Conservation (phyloP, 2,888 invertebrate genomes). For the Lithodes maja region DNA sequence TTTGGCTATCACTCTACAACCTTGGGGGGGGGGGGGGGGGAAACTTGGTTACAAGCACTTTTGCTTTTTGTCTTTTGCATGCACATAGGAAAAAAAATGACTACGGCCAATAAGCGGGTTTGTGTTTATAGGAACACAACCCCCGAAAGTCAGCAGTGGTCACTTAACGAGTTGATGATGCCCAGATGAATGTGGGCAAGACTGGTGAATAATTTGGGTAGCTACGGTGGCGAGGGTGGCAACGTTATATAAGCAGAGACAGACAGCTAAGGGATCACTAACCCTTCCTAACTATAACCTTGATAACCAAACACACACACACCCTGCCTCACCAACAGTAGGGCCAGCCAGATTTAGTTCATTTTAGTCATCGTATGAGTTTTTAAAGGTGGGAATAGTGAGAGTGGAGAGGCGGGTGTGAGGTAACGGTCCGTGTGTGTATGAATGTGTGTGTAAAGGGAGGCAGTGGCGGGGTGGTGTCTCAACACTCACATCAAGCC, state of each 20-base stretch:
- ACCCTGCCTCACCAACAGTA: not conserved
- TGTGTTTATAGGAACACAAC: too few relatives aligned
- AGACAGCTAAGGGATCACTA: conserved; percentile 14
- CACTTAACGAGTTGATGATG: not conserved
- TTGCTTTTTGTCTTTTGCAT: too few relatives aligned
- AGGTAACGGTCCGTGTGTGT: conserved; percentile 6
- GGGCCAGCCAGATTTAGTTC: too few relatives aligned
- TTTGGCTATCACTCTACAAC: too few relatives aligned
- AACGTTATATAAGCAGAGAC: conserved; percentile 10
- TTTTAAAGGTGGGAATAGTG: not conserved
- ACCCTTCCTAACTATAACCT: not conserved
- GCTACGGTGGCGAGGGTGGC: not conserved
- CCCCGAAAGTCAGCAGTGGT: too few relatives aligned
- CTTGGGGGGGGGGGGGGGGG: too few relatives aligned
- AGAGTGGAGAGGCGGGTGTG: conserved; percentile 17
- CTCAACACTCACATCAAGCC: not conserved
- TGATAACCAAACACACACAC: not conserved
- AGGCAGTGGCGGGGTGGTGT: conserved; percentile 16
- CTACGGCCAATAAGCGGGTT: too few relatives aligned
- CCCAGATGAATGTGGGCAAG: not conserved
- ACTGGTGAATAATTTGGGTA: not conserved
- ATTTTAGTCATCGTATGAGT: not conserved
- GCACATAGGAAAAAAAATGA: too few relatives aligned
- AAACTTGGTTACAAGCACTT: too few relatives aligned
- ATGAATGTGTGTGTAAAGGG: conserved; percentile 16